Percentiles rank a stretch among this genome's conserved stretches.
Conservation (phyloP, 2,113 vertebrate species). For the Potamarius usumacintae region DNA sequence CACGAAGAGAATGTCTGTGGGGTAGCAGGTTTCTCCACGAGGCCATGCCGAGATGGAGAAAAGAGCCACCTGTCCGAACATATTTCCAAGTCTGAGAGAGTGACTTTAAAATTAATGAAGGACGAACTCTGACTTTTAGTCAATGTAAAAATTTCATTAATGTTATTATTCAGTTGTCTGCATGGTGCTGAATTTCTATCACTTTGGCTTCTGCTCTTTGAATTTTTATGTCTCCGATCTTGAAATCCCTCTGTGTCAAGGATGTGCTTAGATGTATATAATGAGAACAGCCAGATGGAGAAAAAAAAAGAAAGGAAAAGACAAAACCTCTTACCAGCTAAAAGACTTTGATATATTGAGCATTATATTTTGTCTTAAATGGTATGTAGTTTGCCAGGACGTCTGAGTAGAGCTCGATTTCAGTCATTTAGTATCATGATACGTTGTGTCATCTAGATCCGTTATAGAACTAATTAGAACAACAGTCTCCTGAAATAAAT, state of each 20-base stretch:
- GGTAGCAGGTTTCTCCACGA: slow-evolving; percentile 29
- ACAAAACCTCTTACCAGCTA: background rate
- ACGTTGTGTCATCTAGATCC: background rate
- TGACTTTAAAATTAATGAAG: slow-evolving; percentile 70
- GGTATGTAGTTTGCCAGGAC: background rate
- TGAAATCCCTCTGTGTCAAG: slow-evolving; percentile 44
- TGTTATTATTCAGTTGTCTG: slow-evolving; percentile 71
- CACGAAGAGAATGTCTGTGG: slow-evolving; percentile 31
- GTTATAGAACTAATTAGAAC: background rate
- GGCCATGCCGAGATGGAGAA: slow-evolving; percentile 30
- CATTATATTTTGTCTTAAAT: background rate
- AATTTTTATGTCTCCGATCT: slow-evolving; percentile 70
- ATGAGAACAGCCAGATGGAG: slow-evolving; percentile 24
- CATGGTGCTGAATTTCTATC: slow-evolving; percentile 71
- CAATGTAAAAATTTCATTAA: slow-evolving; percentile 73
- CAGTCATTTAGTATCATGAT: background rate
- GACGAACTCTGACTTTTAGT: slow-evolving; percentile 68
- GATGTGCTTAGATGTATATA: slow-evolving; percentile 40
- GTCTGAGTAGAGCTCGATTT: background rate
- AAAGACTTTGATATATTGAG: slow-evolving; percentile 4
- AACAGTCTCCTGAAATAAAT: background rate
- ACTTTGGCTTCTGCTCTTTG: slow-evolving; percentile 59
- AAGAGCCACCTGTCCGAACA: slow-evolving; percentile 51
- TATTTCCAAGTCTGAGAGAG: slow-evolving; percentile 55
- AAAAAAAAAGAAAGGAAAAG: background rate